Base-by-base conservation (phyloP, 2,888 invertebrate genomes). In the Drosophila fungiperda region DNA sequence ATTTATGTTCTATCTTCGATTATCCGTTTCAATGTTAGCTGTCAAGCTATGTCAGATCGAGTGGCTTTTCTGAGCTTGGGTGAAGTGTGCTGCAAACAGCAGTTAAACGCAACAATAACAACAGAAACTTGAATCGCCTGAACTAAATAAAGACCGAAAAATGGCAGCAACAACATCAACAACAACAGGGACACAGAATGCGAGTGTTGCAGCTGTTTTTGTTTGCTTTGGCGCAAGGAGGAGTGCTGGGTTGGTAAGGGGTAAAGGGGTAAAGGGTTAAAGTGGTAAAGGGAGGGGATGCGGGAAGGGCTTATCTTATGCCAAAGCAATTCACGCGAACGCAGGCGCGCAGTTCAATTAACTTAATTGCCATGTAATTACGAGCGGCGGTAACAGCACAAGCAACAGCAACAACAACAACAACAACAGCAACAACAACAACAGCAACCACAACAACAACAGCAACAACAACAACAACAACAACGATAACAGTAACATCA, bases 301-400 rank as follows among this genome's bases (percentile, higher is more conserved):
- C 8, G 45, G 45, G 45, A 23, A 23, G 57, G 42, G 50, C 49
- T 78, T 77, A 73, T 60, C 78, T 77, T 67, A 54, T 50, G 74
- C 66, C 57, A 68, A 72, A 68, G 74, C 69, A 83, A 85, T 86
- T 86, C 81, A 87, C 85, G 87, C 87, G 79, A 85, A 71, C 80
- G 69, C 77, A 82, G 76, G 80, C 80, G 87, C 85, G 90, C 90
- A 87, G 90, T 91, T 92, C 92, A 92, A 92, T 92, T 92, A 92
- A 92, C 83, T 92, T 92, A 92, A 92, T 92, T 91, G 92, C 91
- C 90, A 90, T 91, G 92, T 92, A 92, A 92, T 92, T 92, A 92
- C 82, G 82, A 66, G 78, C 66, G 52, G 23, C 77, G 66, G 17
- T 59, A 69, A 9, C 75, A 66, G 12, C 59, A 74, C 11, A 61